A percentile compares a stretch with the other conserved stretches of the same genome.
phyloP scores from a whole-genome alignment of 2,797 vertebrate genomes.

The Hylomyscus alleni region DNA sequence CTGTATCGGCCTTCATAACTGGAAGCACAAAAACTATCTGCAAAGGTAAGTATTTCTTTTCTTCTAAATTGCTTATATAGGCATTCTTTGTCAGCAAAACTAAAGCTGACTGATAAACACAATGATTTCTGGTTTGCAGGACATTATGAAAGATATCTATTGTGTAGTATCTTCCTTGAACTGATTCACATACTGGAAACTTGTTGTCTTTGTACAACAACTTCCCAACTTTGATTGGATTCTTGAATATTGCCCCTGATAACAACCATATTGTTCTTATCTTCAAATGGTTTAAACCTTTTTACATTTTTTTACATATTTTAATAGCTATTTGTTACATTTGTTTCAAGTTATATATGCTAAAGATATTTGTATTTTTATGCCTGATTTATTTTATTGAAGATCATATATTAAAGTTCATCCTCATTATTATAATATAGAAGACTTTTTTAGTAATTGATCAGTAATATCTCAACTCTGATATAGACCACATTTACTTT shows the following conservation, averaged over 20 bases:
- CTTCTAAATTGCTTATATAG: not conserved
- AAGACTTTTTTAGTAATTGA: not conserved
- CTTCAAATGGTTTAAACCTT: not conserved
- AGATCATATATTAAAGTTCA: not conserved
- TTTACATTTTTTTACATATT: not conserved
- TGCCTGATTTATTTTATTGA: not conserved
- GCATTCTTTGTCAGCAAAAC: not conserved
- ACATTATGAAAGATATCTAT: not conserved
- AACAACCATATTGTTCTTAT: not conserved
- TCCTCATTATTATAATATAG: not conserved
- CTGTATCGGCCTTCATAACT: not conserved
- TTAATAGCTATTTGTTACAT: not conserved
- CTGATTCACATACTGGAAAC: not conserved
- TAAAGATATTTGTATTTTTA: not conserved
- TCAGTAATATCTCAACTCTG: not conserved
- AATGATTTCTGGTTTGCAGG: not conserved
- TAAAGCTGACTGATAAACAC: not conserved
- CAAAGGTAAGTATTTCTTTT: not conserved
- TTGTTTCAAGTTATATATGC: not conserved
- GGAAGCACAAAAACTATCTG: not conserved
- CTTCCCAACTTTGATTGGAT: not conserved
- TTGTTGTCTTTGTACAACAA: not conserved
- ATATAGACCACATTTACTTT: not conserved
- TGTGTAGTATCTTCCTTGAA: not conserved
- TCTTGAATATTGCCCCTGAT: not conserved